These are phyloP conservation scores for Sebastes steindachneri DNA, from an alignment of 2,797 vertebrate genomes.

Conservation along the genomic window DNA sequence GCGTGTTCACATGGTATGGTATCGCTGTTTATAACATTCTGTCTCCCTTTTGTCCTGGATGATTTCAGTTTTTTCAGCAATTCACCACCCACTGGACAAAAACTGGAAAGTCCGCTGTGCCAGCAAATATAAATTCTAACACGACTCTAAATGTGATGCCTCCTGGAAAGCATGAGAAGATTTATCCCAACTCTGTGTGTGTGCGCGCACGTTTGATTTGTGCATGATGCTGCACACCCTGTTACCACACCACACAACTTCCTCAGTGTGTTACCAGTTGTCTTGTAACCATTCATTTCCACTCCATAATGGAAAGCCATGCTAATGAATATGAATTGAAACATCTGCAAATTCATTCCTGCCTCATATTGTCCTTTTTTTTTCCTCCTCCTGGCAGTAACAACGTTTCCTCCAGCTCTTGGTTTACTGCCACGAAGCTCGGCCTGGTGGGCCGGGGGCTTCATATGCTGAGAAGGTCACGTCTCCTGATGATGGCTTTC, in stretches of 20 bases:
- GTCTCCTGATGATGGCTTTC: slow-evolving; percentile 70
- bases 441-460: slow-evolving; percentile 40
- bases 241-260: not conserved
- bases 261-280: slow-evolving; percentile 35
- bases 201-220: not conserved
- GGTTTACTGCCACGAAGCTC: slow-evolving; percentile 56
- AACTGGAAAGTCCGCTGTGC: not conserved
- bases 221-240: not conserved
- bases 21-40: not conserved
- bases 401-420: slow-evolving; percentile 67
- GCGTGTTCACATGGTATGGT: not conserved
- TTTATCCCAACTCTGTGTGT: not conserved
- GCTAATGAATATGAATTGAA: slow-evolving; percentile 68
- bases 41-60: not conserved
- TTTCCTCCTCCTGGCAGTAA: slow-evolving; percentile 46
- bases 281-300: slow-evolving; percentile 49
- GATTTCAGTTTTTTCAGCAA: not conserved
- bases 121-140: slow-evolving; percentile 1
- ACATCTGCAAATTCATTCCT: slow-evolving; percentile 60
- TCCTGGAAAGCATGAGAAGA: slow-evolving; percentile 1
- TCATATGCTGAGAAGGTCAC: slow-evolving; percentile 79
- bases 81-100: not conserved
- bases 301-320: slow-evolving; percentile 48
- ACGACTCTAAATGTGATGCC: not conserved
- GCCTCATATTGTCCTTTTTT: slow-evolving; percentile 31